A percentile compares a stretch with the other conserved stretches of the same genome.
These are phyloP conservation scores for Varanus komodoensis DNA, from an alignment of 2,113 vertebrate species.

Conservation along the genomic window DNA sequence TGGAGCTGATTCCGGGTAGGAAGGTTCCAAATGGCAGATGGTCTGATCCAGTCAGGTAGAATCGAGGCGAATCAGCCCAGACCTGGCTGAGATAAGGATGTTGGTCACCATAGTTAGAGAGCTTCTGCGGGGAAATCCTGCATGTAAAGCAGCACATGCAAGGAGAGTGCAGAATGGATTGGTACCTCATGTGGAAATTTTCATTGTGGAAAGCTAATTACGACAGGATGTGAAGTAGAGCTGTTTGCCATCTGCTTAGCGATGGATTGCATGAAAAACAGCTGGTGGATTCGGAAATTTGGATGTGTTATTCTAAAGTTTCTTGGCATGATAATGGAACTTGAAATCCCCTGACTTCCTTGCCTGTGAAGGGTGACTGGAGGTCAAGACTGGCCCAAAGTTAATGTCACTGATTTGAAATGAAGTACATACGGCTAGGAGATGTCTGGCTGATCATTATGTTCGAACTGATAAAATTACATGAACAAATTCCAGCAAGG, in stretches of 20 bases:
- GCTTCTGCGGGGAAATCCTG: background rate
- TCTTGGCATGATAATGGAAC: background rate
- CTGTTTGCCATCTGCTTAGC: background rate
- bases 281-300: background rate
- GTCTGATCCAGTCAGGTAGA: background rate
- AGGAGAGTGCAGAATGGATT: background rate
- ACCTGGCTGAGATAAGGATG: background rate
- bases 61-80: background rate
- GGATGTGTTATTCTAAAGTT: background rate
- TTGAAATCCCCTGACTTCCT: background rate
- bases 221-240: background rate
- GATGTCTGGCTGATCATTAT: background rate
- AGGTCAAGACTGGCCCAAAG: background rate
- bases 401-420: constrained; percentile 2
- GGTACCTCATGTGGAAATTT: background rate
- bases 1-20: background rate
- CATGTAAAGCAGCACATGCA: background rate
- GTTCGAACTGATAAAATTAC: background rate
- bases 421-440: constrained; percentile 40
- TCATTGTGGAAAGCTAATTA: background rate
- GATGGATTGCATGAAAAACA: background rate
- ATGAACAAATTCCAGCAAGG: background rate
- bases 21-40: background rate
- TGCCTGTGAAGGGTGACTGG: background rate
- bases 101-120: background rate